A percentile compares a stretch with the other conserved stretches of the same genome.
Evolutionary conservation across 2,888 invertebrate genomes (phyloP).

Genomic region (Apeira syringaria): DNA sequence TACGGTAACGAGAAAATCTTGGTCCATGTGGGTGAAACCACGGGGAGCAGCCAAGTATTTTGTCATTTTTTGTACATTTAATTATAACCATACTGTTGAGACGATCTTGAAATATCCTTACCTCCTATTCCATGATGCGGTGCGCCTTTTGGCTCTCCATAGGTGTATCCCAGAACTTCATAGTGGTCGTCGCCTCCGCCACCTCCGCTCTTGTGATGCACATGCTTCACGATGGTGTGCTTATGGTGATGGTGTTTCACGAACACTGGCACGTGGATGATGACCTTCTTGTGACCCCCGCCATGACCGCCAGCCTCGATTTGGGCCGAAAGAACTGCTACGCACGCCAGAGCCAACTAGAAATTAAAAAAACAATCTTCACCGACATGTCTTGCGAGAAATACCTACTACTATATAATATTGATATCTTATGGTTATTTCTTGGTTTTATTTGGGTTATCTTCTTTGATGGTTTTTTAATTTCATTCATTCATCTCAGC

Average conservation of each 20-base stretch:
- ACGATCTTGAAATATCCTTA: conserved; percentile 27
- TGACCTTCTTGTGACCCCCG: conserved; percentile 86
- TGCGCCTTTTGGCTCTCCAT: conserved; percentile 84
- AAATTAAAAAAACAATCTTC: conserved; percentile 35
- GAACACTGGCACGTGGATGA: conserved; percentile 91
- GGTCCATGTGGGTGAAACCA: too few species aligned
- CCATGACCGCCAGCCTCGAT: conserved; percentile 74
- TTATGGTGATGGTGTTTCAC: conserved; percentile 91
- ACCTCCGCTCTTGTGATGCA: conserved; percentile 85
- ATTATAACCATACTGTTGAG: too few species aligned
- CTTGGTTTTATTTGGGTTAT: too few species aligned
- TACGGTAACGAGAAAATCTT: too few species aligned
- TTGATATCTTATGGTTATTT: too few species aligned
- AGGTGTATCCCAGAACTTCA: conserved; percentile 87
- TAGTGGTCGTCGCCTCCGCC: conserved; percentile 85
- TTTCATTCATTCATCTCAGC: too few species aligned
- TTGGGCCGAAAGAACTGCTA: conserved; percentile 58
- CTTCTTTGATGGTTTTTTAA: too few species aligned
- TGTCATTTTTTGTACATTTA: too few species aligned
- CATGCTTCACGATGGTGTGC: conserved; percentile 89
- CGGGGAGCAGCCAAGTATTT: too few species aligned
- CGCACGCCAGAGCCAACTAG: conserved; percentile 66
- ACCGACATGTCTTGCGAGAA: too few species aligned
- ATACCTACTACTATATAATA: too few species aligned
- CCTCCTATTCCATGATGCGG: conserved; percentile 71